Evolutionary conservation across 2,113 vertebrate species (phyloP).

Genomic region (Sorex araneus): DNA sequence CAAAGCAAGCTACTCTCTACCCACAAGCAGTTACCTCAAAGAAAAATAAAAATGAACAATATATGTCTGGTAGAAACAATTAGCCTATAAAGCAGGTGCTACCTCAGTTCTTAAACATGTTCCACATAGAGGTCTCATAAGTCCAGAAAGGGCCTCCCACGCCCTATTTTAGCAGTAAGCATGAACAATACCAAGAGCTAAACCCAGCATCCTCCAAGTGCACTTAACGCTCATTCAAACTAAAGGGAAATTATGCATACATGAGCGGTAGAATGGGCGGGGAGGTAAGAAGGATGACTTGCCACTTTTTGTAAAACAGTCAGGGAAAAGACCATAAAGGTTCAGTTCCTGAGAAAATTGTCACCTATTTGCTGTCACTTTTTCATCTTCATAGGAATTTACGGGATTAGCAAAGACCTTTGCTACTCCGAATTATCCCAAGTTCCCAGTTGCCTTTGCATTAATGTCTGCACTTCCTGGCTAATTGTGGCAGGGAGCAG

Average conservation of each 20-base stretch:
- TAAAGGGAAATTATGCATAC: conserved; percentile 78
- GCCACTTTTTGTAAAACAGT: conserved; percentile 33
- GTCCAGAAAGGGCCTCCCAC: conserved; percentile 38
- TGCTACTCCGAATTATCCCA: conserved; percentile 71
- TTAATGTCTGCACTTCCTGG: conserved; percentile 77
- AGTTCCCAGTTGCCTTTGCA: conserved; percentile 74
- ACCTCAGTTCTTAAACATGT: background rate
- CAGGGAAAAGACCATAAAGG: background rate
- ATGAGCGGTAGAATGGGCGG: conserved; percentile 16
- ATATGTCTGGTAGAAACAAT: conserved; percentile 61
- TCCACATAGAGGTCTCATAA: conserved; percentile 49
- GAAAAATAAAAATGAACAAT: conserved; percentile 43
- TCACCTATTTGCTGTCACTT: conserved; percentile 57
- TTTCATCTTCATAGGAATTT: conserved; percentile 72
- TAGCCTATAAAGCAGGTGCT: conserved; percentile 73
- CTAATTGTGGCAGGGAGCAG: conserved; percentile 85
- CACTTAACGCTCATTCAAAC: conserved; percentile 79
- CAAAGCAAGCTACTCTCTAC: background rate
- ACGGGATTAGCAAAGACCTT: conserved; percentile 84
- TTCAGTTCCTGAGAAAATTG: background rate
- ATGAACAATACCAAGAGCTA: conserved; percentile 71
- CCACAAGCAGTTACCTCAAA: conserved; percentile 56
- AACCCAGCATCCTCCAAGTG: conserved; percentile 68
- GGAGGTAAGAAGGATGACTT: background rate
- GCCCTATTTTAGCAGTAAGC: background rate